These are phyloP conservation scores for Andrena flavipes DNA, from an alignment of 2,888 invertebrate genomes.

Conservation along the genomic window DNA sequence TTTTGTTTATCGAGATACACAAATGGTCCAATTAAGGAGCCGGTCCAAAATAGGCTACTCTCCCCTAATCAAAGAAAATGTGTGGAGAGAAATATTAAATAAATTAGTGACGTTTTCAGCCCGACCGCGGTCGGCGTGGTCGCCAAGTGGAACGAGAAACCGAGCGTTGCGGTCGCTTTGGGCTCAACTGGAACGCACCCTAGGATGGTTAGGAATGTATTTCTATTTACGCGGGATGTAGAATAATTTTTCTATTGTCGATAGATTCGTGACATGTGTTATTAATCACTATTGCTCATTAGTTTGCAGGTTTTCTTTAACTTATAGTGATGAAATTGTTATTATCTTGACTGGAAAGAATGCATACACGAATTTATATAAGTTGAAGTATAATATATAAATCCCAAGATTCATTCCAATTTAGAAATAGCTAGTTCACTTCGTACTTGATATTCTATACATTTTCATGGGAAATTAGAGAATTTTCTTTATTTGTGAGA, in stretches of 20 bases:
- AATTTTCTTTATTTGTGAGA: too few species aligned
- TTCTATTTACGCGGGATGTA: background rate
- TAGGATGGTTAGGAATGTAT: background rate
- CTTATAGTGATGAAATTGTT: background rate
- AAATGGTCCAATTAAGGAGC: too few species aligned
- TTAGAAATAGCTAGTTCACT: background rate
- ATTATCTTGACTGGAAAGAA: background rate
- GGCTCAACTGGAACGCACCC: too few species aligned
- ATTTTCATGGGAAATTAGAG: background rate
- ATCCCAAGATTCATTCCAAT: background rate
- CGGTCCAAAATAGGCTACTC: too few species aligned
- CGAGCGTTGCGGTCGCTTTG: too few species aligned
- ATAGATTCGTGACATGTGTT: too few species aligned
- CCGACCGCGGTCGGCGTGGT: too few species aligned
- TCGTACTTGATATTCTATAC: background rate
- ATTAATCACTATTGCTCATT: background rate
- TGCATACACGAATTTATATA: background rate
- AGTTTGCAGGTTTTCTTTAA: background rate
- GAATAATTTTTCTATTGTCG: background rate
- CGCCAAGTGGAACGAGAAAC: too few species aligned
- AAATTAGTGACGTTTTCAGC: too few species aligned
- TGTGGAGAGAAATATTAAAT: too few species aligned
- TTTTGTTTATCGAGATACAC: too few species aligned
- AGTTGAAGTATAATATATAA: background rate
- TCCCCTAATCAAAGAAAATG: too few species aligned